Base-by-base conservation (phyloP, 37 sponge, comb jelly and placozoan genomes). In the Axinella damicornis region DNA sequence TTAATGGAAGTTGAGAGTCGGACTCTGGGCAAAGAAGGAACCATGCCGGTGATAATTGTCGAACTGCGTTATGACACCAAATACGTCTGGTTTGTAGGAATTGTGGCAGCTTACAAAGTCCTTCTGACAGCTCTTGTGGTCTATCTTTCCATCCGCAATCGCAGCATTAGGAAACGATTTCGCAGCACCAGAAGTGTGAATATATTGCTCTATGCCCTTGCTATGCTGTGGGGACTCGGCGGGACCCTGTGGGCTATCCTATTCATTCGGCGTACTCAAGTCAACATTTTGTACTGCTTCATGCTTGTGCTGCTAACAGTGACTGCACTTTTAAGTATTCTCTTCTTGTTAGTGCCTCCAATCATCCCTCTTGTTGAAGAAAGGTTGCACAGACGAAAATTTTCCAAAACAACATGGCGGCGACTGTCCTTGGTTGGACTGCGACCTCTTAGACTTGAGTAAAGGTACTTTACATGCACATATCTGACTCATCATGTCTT, bases 161-260 rank as follows among this genome's bases (percentile, higher is more conserved):
- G 85, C 30, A 55, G 65, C 6, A 76, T 85, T 21, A 54, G 55
- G 9, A 76, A 67, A 31, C 57, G 76, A 27, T 85, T 76, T 34
- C 30, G 67, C 28, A 66, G 67, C 56, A 85, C 85, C 53, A 85
- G 65, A 69, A 76, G 65, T 53, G n/a, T 85, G 22, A 85, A 65
- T 69, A 76, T 76, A 14, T 52, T 76, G 20, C 53, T 85, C 56
- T 85, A 85, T 57, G 55, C 38, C 9, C 62, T 74, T 22, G 67
- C 58, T 24, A 0, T 76, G 40, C 16, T 85, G 24, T 68, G 31
- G 11, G 77, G 77, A 6, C 1, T 76, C 2, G 64, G 65, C 1
- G 17, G 69, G 0, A 62, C 82, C 9, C 37, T 81, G 28, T 81
- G 25, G 21, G 32, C 53, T 21, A 33, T 81, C 21, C 60, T 81